Percentiles rank a stretch among this genome's conserved stretches.
Conservation (phyloP, 1,140 invertebrate genomes). For the Philaenus spumarius region DNA sequence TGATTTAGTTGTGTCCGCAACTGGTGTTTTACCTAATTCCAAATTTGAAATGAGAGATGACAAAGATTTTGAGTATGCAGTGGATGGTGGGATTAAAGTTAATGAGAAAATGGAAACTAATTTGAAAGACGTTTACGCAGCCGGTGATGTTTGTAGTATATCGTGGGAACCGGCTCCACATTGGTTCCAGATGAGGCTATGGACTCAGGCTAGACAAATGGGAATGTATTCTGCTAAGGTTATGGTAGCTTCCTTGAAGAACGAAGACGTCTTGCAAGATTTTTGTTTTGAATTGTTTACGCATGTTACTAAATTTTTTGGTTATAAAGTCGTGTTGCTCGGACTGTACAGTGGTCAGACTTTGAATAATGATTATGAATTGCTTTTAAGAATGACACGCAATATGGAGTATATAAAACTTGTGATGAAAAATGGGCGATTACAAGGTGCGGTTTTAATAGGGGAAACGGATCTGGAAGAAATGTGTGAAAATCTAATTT, state of each 20-base stretch:
- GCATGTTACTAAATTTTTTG: constrained; percentile 93
- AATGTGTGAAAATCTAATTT: constrained; percentile 96
- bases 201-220: constrained; percentile 98
- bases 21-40: constrained; percentile 75
- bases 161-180: constrained; percentile 69
- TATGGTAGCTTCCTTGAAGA: constrained; percentile 62
- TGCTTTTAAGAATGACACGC: constrained; percentile 79
- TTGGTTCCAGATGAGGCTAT: constrained; percentile 96
- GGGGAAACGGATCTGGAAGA: constrained; percentile 97
- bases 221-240: constrained; percentile 86
- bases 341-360: constrained; percentile 93
- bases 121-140: constrained; percentile 76
- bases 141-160: constrained; percentile 86
- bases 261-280: constrained; percentile 68
- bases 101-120: constrained; percentile 83
- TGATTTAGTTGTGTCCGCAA: constrained; percentile 94
- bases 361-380: constrained; percentile 74
- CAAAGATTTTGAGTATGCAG: constrained; percentile 46
- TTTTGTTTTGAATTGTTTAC: constrained; percentile 97
- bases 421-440: constrained; percentile 71
- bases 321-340: constrained; percentile 87
- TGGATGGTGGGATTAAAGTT: constrained; percentile 73
- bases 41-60: constrained; percentile 47
- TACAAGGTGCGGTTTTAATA: constrained; percentile 92
- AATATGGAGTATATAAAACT: constrained; percentile 86